Evolutionary conservation across 2,888 invertebrate species (phyloP), one percentile per base, ranked within the genome.

Genomic region (Sacculina carcini): DNA sequence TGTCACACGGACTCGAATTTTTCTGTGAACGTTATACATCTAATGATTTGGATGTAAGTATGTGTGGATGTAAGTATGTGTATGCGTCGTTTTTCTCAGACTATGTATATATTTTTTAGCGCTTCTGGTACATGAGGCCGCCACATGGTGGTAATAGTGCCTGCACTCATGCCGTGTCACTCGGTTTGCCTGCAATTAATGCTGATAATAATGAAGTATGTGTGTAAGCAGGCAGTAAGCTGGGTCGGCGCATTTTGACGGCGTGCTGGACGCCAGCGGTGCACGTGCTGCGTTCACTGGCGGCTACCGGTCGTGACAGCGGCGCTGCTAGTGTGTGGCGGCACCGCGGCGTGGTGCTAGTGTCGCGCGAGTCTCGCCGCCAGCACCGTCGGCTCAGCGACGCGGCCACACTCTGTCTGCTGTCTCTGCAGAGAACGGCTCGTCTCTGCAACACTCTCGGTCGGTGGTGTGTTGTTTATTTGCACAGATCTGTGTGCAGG

Each of bases 211-310:
- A n/a, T n/a, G n/a, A n/a, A n/a, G n/a, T n/a, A n/a, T n/a, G n/a
- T n/a, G n/a, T n/a, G n/a, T n/a, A 34, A 51, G 12, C 55, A 65
- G 65, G 66, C 26, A 56, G 62, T 52, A 66, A 66, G 56, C 61
- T 71, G 50, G 62, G 67, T n/a, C 62, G 67, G 4, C 62, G 81
- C 52, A 76, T 90, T 32, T 65, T 92, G 48, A 85, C 85, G 1
- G 83, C 84, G 59, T 86, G 87, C 61, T 92, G 90, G 90, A 79
- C 81, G 36, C 83, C 84, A 0, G 80, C 89, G 72, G 77, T 90
- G 54, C 79, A 80, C 16, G 84, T 92, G 1, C 67, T 90, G 16
- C 83, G 87, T 44, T 77, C 78, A 0, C 78, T 82, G 0, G 66
- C 85, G 51, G 76, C 61, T 69, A 55, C 60, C 50, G 65, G 66